Evolutionary conservation across 1,140 invertebrate genomes (phyloP).

Genomic region (Cylas formicarius): DNA sequence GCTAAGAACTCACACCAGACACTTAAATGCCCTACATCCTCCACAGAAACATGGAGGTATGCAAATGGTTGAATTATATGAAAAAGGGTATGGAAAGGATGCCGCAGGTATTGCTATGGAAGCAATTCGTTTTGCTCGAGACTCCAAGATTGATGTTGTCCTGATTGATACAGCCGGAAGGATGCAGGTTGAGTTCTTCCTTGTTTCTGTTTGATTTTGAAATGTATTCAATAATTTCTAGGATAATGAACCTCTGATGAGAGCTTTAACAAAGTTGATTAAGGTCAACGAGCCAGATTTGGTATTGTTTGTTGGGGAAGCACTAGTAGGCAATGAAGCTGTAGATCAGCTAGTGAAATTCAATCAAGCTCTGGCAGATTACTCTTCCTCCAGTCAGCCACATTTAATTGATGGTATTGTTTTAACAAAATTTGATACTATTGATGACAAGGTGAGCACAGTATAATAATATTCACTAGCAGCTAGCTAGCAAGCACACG

Average conservation of each 20-base stretch:
- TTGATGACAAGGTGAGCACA: conserved; percentile 86
- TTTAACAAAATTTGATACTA: conserved; percentile 97
- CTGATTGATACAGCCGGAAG: conserved; percentile 96
- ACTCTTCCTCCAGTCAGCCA: conserved; percentile 72
- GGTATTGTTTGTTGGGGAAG: conserved; percentile 98
- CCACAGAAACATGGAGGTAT: conserved; percentile 58
- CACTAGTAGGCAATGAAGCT: conserved; percentile 98
- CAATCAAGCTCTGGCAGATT: conserved; percentile 91
- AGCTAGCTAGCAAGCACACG: too few relatives aligned
- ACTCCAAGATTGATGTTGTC: conserved; percentile 81
- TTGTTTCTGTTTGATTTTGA: background rate
- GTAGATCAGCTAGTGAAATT: conserved; percentile 99
- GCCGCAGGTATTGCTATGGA: conserved; percentile 96
- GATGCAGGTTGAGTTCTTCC: conserved; percentile 66
- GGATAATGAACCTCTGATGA: conserved; percentile 98
- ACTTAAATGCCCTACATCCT: conserved; percentile 92
- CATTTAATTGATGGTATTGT: conserved; percentile 97
- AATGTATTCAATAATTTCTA: conserved; percentile 15
- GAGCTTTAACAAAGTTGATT: conserved; percentile 86
- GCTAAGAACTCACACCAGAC: conserved; percentile 87
- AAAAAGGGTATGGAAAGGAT: conserved; percentile 97
- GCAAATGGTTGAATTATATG: conserved; percentile 89
- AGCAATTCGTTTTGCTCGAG: conserved; percentile 83
- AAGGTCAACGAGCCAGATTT: conserved; percentile 91
- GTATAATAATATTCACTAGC: too few relatives aligned